A percentile compares a stretch with the other conserved stretches of the same genome.
These are phyloP conservation scores for Neelides sp. DNA, from an alignment of 1,140 invertebrate species.

Conservation along the genomic window DNA sequence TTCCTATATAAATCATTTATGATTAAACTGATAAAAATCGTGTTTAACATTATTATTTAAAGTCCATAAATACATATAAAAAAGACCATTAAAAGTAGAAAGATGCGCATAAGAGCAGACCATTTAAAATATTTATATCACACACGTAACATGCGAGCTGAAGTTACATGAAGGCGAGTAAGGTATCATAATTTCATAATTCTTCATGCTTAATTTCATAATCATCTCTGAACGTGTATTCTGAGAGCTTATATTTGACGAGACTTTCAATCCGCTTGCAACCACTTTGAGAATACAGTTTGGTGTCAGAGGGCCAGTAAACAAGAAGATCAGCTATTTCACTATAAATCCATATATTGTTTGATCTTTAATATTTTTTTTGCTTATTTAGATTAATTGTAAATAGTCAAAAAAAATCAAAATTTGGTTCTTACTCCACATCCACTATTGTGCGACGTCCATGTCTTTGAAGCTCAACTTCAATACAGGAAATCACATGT, in stretches of 20 bases:
- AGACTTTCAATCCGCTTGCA: conserved; percentile 22
- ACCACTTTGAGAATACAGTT: conserved; percentile 24
- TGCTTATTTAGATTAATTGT: too few relatives aligned
- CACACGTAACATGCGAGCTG: too few relatives aligned
- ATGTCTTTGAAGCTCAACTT: conserved; percentile 12
- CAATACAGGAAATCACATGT: conserved; percentile 23
- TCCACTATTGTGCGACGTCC: background rate
- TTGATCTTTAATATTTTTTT: too few relatives aligned
- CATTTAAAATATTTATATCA: too few relatives aligned
- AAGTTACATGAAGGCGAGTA: too few relatives aligned
- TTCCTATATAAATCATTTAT: too few relatives aligned
- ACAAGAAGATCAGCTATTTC: conserved; percentile 16
- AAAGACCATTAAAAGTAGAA: too few relatives aligned
- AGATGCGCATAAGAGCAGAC: too few relatives aligned
- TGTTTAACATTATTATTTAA: too few relatives aligned
- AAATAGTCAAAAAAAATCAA: background rate
- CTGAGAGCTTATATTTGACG: conserved; percentile 20
- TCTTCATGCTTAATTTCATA: background rate
- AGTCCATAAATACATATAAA: too few relatives aligned
- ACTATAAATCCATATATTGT: too few relatives aligned
- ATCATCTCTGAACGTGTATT: conserved; percentile 5
- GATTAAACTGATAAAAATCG: too few relatives aligned
- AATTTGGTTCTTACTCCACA: conserved; percentile 14
- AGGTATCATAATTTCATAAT: background rate
- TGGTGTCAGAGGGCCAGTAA: conserved; percentile 24